Percentiles rank a stretch among this genome's conserved stretches.
phyloP scores from a whole-genome alignment of 2,888 invertebrate species.

The Therioaphis trifolii region DNA sequence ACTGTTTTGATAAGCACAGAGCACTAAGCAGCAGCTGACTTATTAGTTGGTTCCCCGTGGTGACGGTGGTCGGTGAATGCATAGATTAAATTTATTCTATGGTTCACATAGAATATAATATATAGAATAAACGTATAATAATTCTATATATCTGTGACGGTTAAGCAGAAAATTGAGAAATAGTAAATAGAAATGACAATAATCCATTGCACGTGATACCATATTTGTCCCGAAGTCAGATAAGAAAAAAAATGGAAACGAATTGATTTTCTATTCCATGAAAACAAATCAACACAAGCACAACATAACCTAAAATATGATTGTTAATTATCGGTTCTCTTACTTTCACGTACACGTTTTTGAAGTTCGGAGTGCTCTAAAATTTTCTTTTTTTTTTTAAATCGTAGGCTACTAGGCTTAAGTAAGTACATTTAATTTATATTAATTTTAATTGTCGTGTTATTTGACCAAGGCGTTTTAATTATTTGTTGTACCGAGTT shows the following conservation, averaged over 20 bases:
- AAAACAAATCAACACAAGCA: not conserved
- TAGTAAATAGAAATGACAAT: too few relatives aligned
- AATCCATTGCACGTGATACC: too few relatives aligned
- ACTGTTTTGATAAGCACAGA: too few relatives aligned
- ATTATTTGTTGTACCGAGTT: not conserved
- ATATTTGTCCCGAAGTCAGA: too few relatives aligned
- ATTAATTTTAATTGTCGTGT: not conserved
- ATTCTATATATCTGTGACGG: too few relatives aligned
- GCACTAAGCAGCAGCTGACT: too few relatives aligned
- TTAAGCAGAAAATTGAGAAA: too few relatives aligned
- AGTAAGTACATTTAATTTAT: conserved; percentile 36
- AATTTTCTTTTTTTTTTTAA: not conserved
- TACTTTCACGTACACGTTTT: conserved; percentile 55
- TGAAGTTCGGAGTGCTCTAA: not conserved
- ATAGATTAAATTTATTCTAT: too few relatives aligned
- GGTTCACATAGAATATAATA: too few relatives aligned
- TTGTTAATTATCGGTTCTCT: conserved; percentile 2
- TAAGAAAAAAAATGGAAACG: not conserved
- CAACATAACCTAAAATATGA: conserved; percentile 41
- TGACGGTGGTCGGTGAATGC: too few relatives aligned
- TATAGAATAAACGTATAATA: too few relatives aligned
- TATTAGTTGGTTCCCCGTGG: too few relatives aligned
- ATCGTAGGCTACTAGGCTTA: not conserved
- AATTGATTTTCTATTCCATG: conserved; percentile 14
- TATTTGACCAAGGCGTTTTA: not conserved